Base-by-base conservation (phyloP, 2,797 vertebrate genomes). In the Xiphorhynchus erythropygius region DNA sequence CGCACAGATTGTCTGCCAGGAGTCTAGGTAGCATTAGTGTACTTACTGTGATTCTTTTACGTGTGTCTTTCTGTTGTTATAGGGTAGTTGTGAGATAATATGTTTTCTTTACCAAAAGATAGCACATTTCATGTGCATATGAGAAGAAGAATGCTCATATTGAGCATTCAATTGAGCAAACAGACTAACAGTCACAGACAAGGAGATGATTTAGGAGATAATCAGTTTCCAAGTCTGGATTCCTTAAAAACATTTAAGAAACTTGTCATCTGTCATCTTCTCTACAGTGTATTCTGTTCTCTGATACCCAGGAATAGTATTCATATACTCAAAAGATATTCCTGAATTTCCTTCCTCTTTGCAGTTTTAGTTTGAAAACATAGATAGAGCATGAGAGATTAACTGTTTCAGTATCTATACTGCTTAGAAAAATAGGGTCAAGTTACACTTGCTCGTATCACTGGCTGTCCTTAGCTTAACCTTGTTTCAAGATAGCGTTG, bases 401-500 rank as follows among this genome's bases (percentile, higher is more conserved):
- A 86, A 62, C 30, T 62, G 35, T 84, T 84, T 73, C 62, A 35
- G 28, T 69, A 49, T 53, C 50, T 55, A 8, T 57, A 41, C 59
- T 47, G 55, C 78, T 90, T 47, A 76, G 74, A 81, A 91, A 89
- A 95, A 55, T 7, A 78, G 52, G 30, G 42, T 93, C 80, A 59
- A 32, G 44, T 90, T 84, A 86, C 88, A 63, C 39, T 93, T 76
- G 71, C 33, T 75, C 28, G 5, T 46, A 57, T 84, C 41, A 0
- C 52, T 88, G 70, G 16, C 52, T 95, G 80, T 88, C 80, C 77
- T 82, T 84, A 76, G 88, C 42, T 88, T 74, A 90, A 89, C 88
- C 30, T 67, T 84, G 33, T 77, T 93, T 94, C 77, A 87, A 92
- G 92, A 92, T 56, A 87, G 74, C 17, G 70, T 53, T 82, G 86